Base-by-base conservation (phyloP, 2,888 invertebrate genomes). In the Thecophora atra region DNA sequence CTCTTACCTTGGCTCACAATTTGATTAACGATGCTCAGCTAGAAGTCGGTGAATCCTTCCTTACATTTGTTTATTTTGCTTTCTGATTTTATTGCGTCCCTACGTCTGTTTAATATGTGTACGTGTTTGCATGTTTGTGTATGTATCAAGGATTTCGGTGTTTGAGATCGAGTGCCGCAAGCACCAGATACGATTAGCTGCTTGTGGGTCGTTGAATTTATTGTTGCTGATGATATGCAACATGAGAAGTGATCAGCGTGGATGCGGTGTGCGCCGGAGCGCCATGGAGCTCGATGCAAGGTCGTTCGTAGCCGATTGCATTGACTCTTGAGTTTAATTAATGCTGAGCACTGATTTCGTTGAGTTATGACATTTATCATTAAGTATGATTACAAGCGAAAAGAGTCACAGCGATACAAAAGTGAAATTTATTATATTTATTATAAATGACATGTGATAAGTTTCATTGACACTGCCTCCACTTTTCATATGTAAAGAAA, bases 1-100 rank as follows among this genome's bases (percentile, higher is more conserved):
- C 28, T 28, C 52, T 51, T 66, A 19, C 30, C 52, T 28, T 60
- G 51, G 17, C 19, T 70, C 17, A 24, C 56, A 68, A 44, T 72
- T 74, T 74, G 72, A 72, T 72, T 74, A 72, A 74, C 74, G 74
- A 74, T 62, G 70, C 63, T 72, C 72, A 68, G 72, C 70, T 72
- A 70, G 69, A 68, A 69, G 60, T 51, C 13, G 52, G 37, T 21
- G 37, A 19, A 30, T 60, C 11, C 13, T 63, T 63, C 19, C 42
- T 21, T 63, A n/a, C 24, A 21, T 19, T 1, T 63, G 21, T 15
- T 11, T 54, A 21, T 54, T 24, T 54, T 54, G 8, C n/a, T n/a
- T n/a, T n/a, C n/a, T n/a, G n/a, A n/a, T n/a, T n/a, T n/a, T n/a
- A n/a, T n/a, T n/a, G n/a, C n/a, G n/a, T n/a, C n/a, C n/a, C n/a